A percentile compares a stretch with the other conserved stretches of the same genome.
Evolutionary conservation across 2,888 invertebrate species (phyloP).

Genomic region (Amphipyra berbera): DNA sequence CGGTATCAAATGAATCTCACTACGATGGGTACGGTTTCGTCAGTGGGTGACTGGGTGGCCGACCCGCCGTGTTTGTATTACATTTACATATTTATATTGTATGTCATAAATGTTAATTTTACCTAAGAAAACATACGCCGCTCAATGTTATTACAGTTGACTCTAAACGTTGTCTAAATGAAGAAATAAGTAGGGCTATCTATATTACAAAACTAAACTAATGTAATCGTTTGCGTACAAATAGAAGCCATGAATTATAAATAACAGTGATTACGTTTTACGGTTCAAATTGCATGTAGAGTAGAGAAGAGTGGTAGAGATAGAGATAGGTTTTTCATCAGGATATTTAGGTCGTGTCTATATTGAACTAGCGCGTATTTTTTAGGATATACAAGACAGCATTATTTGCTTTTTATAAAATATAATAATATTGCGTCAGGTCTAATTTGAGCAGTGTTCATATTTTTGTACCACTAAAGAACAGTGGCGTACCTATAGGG

Average conservation of each 20-base stretch:
- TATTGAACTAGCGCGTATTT: background rate
- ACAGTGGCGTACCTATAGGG: too few species aligned
- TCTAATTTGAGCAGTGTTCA: too few species aligned
- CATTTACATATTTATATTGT: constrained; percentile 60
- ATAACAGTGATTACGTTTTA: constrained; percentile 1
- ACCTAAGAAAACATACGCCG: constrained; percentile 40
- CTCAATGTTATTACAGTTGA: constrained; percentile 43
- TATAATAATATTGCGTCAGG: too few species aligned
- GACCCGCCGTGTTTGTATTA: constrained; percentile 41
- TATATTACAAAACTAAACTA: constrained; percentile 8
- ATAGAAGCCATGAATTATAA: background rate
- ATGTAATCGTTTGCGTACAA: background rate
- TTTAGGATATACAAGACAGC: too few species aligned
- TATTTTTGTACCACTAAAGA: too few species aligned
- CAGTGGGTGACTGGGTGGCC: constrained; percentile 30
- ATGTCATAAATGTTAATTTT: constrained; percentile 56
- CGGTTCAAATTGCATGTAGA: background rate
- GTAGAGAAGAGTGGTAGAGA: background rate
- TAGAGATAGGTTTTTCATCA: background rate
- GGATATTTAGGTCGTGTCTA: background rate
- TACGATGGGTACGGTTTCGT: background rate
- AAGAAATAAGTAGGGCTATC: constrained; percentile 28
- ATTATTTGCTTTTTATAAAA: too few species aligned
- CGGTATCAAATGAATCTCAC: too few species aligned
- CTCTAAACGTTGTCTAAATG: constrained; percentile 36